Evolutionary conservation across 2,888 invertebrate genomes (phyloP), one percentile per base, ranked within the genome.

Genomic region (Monopis laevigella): DNA sequence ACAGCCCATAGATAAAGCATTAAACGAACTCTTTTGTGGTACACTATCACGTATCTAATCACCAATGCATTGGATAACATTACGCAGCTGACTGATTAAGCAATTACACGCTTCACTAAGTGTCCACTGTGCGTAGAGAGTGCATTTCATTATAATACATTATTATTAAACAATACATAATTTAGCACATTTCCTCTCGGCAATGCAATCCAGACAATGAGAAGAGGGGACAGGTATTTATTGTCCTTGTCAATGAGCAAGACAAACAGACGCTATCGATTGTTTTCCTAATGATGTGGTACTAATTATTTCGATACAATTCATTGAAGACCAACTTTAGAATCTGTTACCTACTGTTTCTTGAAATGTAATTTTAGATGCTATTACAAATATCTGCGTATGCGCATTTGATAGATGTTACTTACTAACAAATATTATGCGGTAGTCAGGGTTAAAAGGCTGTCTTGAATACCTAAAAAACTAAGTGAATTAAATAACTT

Each of bases 41-140:
- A 32, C 36, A 16, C 36, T 36, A 36, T 36, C 36, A 21, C 36
- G n/a, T n/a, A n/a, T n/a, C 75, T 73, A 75, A 78, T 78, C 74
- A 67, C 64, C 61, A 54, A 51, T 52, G 54, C 53, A 55, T n/a
- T n/a, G n/a, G n/a, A 44, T 39, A 32, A 57, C 57, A 64, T 68
- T 70, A 62, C 63, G 73, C 75, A 74, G 70, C 59, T 63, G 69
- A 70, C 53, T 74, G 78, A 73, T 73, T 75, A 68, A 68, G 69
- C 78, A 74, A 78, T 80, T 78, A 68, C 59, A 53, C 67, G 75
- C 65, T 64, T 59, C 67, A 70, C 51, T 64, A 62, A 58, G 55
- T 63, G 48, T 50, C 54, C 51, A 54, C 61, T 60, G 55, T 59
- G 43, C 62, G 54, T 58, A 58, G 58, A 11, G 24, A 58, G 65